Evolutionary conservation across 2,888 invertebrate genomes (phyloP).

Genomic region (Cataglyphis rosenhaueri): DNA sequence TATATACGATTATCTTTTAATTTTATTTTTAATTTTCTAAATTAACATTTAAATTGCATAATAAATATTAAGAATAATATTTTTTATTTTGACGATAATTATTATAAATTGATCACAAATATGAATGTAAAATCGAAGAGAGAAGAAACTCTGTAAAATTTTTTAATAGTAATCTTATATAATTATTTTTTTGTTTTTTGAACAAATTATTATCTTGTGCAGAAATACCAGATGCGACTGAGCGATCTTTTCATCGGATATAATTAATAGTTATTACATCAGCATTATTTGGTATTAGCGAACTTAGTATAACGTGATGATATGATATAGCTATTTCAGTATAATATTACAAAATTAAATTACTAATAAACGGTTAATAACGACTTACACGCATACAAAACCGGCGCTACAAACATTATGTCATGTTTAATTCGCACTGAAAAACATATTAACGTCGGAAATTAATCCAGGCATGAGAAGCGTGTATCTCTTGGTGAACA

Average conservation of each 20-base stretch:
- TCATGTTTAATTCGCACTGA: constrained; percentile 18
- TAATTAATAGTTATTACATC: not conserved
- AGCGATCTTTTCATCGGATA: not conserved
- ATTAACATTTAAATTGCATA: not conserved
- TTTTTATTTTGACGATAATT: not conserved
- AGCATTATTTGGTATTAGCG: not conserved
- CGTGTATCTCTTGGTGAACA: constrained; percentile 63
- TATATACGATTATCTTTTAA: not conserved
- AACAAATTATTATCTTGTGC: not conserved
- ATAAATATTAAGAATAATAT: not conserved
- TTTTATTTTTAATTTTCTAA: not conserved
- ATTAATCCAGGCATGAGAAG: constrained; percentile 10
- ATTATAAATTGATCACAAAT: not conserved
- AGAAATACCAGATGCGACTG: not conserved
- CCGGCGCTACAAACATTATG: constrained; percentile 6
- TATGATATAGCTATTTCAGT: not conserved
- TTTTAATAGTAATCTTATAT: not conserved
- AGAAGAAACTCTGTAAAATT: not conserved
- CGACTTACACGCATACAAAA: constrained; percentile 19
- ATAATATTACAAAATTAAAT: not conserved
- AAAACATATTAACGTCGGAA: constrained; percentile 9
- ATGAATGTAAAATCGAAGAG: not conserved
- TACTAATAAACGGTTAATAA: constrained; percentile 36
- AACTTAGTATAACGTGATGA: not conserved
- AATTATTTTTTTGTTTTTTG: not conserved